Evolutionary conservation across 2,888 invertebrate genomes (phyloP).

Genomic region (Heteropelma amictum): DNA sequence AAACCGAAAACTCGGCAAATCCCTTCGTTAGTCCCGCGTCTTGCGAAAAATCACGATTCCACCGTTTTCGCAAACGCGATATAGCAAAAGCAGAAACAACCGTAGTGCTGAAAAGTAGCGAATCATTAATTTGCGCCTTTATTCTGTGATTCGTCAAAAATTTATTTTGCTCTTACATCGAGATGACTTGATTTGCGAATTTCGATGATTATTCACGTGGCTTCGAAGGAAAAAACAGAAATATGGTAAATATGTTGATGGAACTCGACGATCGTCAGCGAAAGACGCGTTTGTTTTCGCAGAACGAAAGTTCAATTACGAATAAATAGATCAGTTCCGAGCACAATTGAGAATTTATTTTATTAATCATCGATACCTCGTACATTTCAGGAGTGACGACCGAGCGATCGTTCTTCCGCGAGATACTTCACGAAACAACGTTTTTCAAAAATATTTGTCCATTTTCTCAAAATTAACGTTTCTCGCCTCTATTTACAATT

Average conservation of each 20-base stretch:
- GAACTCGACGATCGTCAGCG: constrained; percentile 22
- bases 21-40: constrained; percentile 57
- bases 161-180: constrained; percentile 32
- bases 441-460: background rate
- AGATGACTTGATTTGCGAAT: constrained; percentile 24
- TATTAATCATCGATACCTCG: constrained; percentile 14
- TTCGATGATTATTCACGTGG: constrained; percentile 38
- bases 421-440: too few species aligned
- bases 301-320: constrained; percentile 48
- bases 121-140: constrained; percentile 19
- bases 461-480: background rate
- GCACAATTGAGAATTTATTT: background rate
- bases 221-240: constrained; percentile 21
- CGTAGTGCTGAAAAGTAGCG: constrained; percentile 52
- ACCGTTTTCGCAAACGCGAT: constrained; percentile 26
- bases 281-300: constrained; percentile 52
- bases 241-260: background rate
- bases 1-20: constrained; percentile 47
- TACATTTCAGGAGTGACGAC: background rate
- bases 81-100: constrained; percentile 45
- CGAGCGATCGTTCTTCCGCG: background rate
- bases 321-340: constrained; percentile 41
- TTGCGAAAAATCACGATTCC: too few species aligned
- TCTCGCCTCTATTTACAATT: too few species aligned
- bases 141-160: constrained; percentile 41